phyloP scores from a whole-genome alignment of 2,113 vertebrate species.

The Pipra filicauda region DNA sequence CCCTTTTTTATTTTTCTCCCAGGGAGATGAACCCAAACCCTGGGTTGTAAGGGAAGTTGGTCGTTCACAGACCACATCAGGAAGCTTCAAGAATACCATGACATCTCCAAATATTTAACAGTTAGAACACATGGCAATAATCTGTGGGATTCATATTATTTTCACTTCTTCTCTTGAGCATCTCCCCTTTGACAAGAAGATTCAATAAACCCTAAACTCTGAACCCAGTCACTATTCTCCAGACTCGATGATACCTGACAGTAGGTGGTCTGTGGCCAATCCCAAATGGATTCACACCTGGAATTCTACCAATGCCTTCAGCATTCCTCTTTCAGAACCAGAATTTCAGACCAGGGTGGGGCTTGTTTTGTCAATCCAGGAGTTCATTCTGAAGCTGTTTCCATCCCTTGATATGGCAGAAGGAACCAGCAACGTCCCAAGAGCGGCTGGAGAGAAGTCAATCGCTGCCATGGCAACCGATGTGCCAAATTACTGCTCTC shows the following conservation, averaged over 20 bases:
- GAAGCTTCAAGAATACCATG: neutral
- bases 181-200: neutral
- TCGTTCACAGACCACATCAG: neutral
- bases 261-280: neutral
- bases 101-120: neutral
- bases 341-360: neutral
- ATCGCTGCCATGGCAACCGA: neutral
- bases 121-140: neutral
- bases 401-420: neutral
- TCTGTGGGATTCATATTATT: fast-evolving
- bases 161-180: neutral
- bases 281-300: neutral
- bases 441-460: neutral
- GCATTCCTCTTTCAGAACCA: neutral
- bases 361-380: neutral
- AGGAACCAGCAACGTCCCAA: neutral
- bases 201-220: neutral
- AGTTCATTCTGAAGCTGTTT: neutral
- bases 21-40: neutral
- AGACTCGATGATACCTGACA: fast-evolving
- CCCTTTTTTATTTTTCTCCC: fast-evolving
- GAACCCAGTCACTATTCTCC: neutral
- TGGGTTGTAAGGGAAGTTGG: neutral
- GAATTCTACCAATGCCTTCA: neutral
- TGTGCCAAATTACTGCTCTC: neutral